These are phyloP conservation scores for Fukomys damarensis DNA, from an alignment of 2,113 vertebrate genomes.

Conservation along the genomic window DNA sequence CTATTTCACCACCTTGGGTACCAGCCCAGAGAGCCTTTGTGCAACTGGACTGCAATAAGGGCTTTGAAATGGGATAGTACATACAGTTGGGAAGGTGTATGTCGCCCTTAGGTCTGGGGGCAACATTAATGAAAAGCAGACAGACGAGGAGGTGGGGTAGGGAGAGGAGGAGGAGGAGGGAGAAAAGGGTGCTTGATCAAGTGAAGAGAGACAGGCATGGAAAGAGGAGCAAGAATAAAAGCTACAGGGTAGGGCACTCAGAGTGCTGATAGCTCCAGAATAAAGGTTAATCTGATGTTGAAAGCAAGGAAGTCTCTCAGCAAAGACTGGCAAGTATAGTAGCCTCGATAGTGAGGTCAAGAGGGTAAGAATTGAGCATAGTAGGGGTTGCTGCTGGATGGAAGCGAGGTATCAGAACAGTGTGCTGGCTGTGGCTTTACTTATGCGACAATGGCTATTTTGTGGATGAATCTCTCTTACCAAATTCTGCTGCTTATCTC, in stretches of 20 bases:
- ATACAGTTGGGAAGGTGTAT: background rate
- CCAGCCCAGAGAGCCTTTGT: background rate
- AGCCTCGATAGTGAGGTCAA: conserved; percentile 42
- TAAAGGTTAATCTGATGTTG: conserved; percentile 68
- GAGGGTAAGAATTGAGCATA: conserved; percentile 56
- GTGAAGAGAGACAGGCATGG: conserved; percentile 68
- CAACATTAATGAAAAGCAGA: background rate
- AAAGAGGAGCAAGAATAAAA: conserved; percentile 54
- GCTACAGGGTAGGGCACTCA: background rate
- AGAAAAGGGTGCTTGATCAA: background rate
- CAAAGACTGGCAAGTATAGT: background rate
- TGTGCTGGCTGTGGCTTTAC: background rate
- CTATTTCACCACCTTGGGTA: background rate
- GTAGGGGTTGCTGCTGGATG: background rate
- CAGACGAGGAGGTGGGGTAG: background rate
- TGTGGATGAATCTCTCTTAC: background rate
- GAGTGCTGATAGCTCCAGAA: conserved; percentile 53
- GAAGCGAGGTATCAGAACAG: conserved; percentile 12
- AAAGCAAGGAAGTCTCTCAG: conserved; percentile 31
- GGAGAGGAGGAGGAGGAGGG: background rate
- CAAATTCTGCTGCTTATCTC: background rate
- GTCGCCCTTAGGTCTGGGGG: background rate
- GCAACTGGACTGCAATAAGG: background rate
- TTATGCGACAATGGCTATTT: background rate
- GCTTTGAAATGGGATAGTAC: conserved; percentile 57